phyloP scores from a whole-genome alignment of 2,797 vertebrate species.

The Xenopus petersii region DNA sequence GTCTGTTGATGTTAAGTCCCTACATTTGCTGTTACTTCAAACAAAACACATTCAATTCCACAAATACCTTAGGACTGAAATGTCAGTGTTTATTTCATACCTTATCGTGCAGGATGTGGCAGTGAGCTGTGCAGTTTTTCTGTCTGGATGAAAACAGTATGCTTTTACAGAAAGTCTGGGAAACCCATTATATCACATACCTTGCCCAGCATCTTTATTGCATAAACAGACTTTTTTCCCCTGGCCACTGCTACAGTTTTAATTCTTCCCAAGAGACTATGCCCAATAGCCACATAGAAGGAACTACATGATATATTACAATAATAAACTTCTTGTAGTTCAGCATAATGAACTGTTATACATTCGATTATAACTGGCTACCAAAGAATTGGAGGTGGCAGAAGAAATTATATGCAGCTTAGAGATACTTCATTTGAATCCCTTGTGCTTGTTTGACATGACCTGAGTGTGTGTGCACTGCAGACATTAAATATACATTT shows the following conservation, averaged over 20 bases:
- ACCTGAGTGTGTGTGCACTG: too few relatives aligned
- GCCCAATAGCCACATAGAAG: constrained; percentile 8
- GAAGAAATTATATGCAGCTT: constrained; percentile 7
- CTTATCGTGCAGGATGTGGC: constrained; percentile 16
- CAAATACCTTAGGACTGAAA: constrained; percentile 15
- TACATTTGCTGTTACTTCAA: not conserved
- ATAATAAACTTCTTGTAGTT: constrained; percentile 10
- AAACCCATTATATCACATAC: constrained; percentile 25
- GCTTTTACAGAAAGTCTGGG: constrained; percentile 7
- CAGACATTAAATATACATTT: too few relatives aligned
- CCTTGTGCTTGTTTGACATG: not conserved
- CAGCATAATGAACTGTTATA: constrained; percentile 16
- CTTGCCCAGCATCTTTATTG: not conserved
- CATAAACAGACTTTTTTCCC: constrained; percentile 15
- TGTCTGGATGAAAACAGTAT: constrained; percentile 16
- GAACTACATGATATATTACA: constrained; percentile 17
- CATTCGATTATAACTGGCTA: constrained; percentile 3
- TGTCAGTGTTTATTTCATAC: constrained; percentile 11
- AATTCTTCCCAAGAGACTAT: constrained; percentile 1
- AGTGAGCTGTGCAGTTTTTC: constrained; percentile 17
- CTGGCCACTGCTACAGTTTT: not conserved
- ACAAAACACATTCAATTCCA: constrained; percentile 15
- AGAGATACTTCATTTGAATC: not conserved
- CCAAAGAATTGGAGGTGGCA: not conserved
- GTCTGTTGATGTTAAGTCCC: too few relatives aligned